Conservation (phyloP, 2,113 vertebrate species). For the Anarrhichthys ocellatus region DNA sequence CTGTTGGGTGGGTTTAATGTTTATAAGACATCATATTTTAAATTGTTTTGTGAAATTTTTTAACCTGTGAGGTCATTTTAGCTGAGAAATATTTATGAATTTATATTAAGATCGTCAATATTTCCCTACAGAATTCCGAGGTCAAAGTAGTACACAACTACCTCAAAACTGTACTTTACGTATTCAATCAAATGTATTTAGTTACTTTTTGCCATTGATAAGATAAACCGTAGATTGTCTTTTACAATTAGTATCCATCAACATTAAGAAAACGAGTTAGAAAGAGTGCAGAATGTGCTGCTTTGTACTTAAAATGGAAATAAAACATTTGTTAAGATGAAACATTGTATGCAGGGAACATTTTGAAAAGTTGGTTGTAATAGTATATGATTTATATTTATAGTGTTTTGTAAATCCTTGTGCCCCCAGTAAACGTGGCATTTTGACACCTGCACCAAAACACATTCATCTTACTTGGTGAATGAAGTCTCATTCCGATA, state of each 20-base stretch:
- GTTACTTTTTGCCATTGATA: background rate
- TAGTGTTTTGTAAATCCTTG: background rate
- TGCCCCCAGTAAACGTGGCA: background rate
- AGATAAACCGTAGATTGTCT: background rate
- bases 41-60: background rate
- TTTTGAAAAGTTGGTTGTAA: background rate
- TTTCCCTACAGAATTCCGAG: background rate
- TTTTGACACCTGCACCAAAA: background rate
- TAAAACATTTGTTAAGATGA: background rate
- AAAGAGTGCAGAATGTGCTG: background rate
- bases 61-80: background rate
- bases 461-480: background rate
- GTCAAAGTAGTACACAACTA: background rate
- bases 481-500: background rate
- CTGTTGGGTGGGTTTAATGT: background rate
- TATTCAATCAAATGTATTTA: background rate
- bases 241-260: background rate
- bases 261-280: background rate
- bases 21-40: background rate
- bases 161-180: background rate
- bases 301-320: background rate
- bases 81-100: background rate
- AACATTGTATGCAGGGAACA: background rate
- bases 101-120: background rate
- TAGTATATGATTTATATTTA: background rate